phyloP scores from a whole-genome alignment of 2,797 vertebrate species.

The Cyclura pinguis region DNA sequence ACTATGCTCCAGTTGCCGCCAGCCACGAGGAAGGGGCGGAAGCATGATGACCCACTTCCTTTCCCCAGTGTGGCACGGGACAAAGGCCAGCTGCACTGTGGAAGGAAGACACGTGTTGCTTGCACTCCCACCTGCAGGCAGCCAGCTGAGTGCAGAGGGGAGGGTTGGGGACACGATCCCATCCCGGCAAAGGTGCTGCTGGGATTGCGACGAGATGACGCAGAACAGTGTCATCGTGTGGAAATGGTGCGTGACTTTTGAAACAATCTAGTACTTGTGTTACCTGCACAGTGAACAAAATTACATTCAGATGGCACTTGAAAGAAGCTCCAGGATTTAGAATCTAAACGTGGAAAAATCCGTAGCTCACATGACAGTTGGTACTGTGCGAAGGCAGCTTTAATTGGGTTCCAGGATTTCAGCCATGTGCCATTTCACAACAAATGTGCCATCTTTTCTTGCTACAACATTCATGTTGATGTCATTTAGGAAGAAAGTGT shows the following conservation, averaged over 20 bases:
- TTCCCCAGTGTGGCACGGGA: too few species aligned
- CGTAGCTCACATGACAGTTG: conserved; percentile 24
- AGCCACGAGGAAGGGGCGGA: too few species aligned
- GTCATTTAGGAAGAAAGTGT: not conserved
- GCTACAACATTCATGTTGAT: not conserved
- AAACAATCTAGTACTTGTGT: not conserved
- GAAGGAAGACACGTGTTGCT: too few species aligned
- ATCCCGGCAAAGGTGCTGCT: too few species aligned
- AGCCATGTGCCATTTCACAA: not conserved
- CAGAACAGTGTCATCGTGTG: too few species aligned
- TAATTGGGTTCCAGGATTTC: conserved; percentile 16
- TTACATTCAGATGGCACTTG: not conserved
- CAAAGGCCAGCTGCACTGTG: too few species aligned
- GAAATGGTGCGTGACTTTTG: not conserved
- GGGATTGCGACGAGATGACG: too few species aligned
- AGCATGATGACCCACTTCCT: too few species aligned
- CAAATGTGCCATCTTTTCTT: not conserved
- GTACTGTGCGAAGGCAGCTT: conserved; percentile 14
- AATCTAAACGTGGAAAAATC: not conserved
- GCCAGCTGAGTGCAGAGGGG: too few species aligned
- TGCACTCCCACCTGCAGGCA: too few species aligned
- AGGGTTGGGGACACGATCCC: too few species aligned
- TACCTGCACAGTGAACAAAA: not conserved
- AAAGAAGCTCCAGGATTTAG: conserved; percentile 22
- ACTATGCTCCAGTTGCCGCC: too few species aligned